Evolutionary conservation across 2,888 invertebrate species (phyloP), one percentile per base, ranked within the genome.

Genomic region (Pantelozetes paolii): DNA sequence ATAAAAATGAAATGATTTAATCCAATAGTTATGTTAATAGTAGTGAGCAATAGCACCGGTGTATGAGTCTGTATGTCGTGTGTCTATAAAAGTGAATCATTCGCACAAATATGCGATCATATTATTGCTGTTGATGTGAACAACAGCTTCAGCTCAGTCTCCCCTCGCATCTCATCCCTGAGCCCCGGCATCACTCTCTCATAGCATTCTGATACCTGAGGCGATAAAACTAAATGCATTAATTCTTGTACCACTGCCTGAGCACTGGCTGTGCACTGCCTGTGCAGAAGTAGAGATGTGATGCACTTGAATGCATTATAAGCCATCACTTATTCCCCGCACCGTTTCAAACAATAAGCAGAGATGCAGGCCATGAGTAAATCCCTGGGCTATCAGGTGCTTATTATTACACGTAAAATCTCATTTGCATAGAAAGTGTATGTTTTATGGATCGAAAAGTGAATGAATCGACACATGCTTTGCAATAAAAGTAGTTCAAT

Each of bases 221-320:
- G 59, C 59, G 59, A 59, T 59, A 59, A 59, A 59, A 59, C 28
- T 59, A 59, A 30, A 59, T 59, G 59, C 59, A 59, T 59, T 59
- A 59, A 59, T 59, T 30, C 59, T 59, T 5, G 28, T 9, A 15
- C 50, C 20, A 5, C 9, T n/a, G 50, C 50, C 50, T 9, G 50
- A 9, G 50, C 36, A 5, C 6, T 36, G 36, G 6, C 36, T 36
- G 36, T 50, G 50, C 59, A 28, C 59, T 30, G 30, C 30, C 59
- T 15, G 59, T 59, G 59, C 59, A 59, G 15, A 36, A 36, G 36
- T 8, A 20, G 50, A 50, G 50, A 50, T 50, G 50, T 20, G 50
- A 50, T 50, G 50, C 50, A 50, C 50, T 50, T 20, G 50, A 50
- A 50, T 50, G 50, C 50, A 50, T 50, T 50, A 50, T 36, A 50